A percentile compares a stretch with the other conserved stretches of the same genome.
These are phyloP conservation scores for Aplocera efformata DNA, from an alignment of 2,888 invertebrate species.

Conservation along the genomic window DNA sequence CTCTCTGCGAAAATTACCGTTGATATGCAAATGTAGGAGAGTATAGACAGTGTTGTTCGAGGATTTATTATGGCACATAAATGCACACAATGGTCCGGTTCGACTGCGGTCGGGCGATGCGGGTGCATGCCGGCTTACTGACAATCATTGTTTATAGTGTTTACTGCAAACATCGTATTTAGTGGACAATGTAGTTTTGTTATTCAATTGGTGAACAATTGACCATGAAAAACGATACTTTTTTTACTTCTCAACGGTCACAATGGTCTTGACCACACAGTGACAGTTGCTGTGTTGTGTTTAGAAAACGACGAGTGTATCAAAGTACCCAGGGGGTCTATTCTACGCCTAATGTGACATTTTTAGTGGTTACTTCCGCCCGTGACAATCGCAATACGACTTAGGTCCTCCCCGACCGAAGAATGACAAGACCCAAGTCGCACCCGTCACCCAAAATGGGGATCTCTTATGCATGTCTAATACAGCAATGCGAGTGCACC, in stretches of 20 bases:
- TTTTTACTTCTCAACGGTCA: not conserved
- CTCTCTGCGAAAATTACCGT: conserved; percentile 45
- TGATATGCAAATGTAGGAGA: conserved; percentile 54
- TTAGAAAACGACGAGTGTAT: too few species aligned
- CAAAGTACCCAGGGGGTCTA: too few species aligned
- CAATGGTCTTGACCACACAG: not conserved
- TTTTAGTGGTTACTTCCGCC: too few species aligned
- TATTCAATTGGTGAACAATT: conserved; percentile 7
- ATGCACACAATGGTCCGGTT: conserved; percentile 44
- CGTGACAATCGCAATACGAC: too few species aligned
- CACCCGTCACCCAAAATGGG: too few species aligned
- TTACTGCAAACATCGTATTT: conserved; percentile 38
- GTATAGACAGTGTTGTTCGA: conserved; percentile 22
- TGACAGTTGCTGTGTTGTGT: too few species aligned
- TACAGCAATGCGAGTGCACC: too few species aligned
- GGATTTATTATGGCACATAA: conserved; percentile 32
- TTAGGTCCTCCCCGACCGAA: too few species aligned
- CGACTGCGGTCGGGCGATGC: conserved; percentile 49
- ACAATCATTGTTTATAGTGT: conserved; percentile 55
- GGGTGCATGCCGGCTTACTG: conserved; percentile 54
- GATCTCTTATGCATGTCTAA: too few species aligned
- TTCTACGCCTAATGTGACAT: too few species aligned
- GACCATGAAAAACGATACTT: not conserved
- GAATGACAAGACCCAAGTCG: too few species aligned
- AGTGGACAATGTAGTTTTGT: conserved; percentile 40